These are phyloP conservation scores for Salvator merianae DNA, from an alignment of 2,113 vertebrate species.

Conservation along the genomic window DNA sequence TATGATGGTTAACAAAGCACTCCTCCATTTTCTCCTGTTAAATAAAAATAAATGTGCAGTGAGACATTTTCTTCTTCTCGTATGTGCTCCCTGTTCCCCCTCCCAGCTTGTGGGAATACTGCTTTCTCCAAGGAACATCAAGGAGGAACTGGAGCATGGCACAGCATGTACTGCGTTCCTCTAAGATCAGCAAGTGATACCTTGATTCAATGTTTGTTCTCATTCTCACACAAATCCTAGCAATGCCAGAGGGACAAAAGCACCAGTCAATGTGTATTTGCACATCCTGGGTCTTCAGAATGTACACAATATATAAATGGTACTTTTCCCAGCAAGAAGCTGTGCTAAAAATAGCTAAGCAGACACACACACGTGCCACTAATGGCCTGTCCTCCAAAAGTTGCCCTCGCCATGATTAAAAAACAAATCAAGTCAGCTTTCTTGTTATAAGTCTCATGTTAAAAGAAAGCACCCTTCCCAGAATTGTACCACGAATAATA, in stretches of 20 bases:
- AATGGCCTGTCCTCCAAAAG: background rate
- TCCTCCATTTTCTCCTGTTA: conserved; percentile 71
- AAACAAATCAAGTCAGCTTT: background rate
- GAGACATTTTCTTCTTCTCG: conserved; percentile 51
- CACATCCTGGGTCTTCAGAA: background rate
- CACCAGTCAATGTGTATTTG: background rate
- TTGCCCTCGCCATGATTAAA: background rate
- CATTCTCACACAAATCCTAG: background rate
- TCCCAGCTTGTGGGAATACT: background rate
- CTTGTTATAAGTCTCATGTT: background rate
- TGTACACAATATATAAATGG: background rate
- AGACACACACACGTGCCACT: no score
- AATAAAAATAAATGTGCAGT: conserved; percentile 69
- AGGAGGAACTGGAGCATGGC: background rate
- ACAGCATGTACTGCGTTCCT: background rate
- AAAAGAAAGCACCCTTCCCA: background rate
- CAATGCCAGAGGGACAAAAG: background rate
- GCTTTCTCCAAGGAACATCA: background rate
- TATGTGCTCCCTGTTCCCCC: conserved; percentile 24
- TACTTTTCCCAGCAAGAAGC: background rate
- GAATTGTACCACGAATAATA: no score
- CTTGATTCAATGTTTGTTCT: conserved; percentile 36
- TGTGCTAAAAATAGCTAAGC: background rate
- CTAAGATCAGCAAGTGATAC: conserved; percentile 43
- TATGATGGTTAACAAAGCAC: conserved; percentile 61